A percentile compares a stretch with the other conserved stretches of the same genome.
Evolutionary conservation across 1,140 invertebrate species (phyloP).

Genomic region (Riptortus pedestris): DNA sequence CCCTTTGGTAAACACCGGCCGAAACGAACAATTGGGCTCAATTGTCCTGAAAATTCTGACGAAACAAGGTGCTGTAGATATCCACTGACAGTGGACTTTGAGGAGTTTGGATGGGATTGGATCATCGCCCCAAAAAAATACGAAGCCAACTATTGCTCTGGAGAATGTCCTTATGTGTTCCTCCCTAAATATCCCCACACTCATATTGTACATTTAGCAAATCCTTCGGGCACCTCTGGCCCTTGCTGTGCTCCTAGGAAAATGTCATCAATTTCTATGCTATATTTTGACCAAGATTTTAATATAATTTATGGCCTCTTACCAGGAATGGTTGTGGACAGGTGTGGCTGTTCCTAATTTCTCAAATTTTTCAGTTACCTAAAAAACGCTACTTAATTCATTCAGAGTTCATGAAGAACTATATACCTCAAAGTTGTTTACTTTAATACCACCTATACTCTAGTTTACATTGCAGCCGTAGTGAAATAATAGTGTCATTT

Average conservation of each 20-base stretch:
- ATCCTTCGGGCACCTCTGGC: conserved; percentile 58
- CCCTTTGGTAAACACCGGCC: conserved; percentile 49
- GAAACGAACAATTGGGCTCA: conserved; percentile 64
- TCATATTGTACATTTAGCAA: conserved; percentile 71
- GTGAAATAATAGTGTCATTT: not conserved
- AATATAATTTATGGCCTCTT: conserved; percentile 81
- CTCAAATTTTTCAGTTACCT: conserved; percentile 4
- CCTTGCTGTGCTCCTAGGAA: conserved; percentile 84
- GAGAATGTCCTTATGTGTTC: conserved; percentile 84
- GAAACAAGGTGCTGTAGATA: conserved; percentile 80
- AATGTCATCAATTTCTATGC: conserved; percentile 80
- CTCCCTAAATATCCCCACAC: conserved; percentile 87
- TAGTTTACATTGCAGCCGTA: not conserved
- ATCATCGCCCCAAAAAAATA: conserved; percentile 93
- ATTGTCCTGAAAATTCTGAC: conserved; percentile 63
- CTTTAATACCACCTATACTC: not conserved
- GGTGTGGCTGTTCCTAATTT: conserved; percentile 78
- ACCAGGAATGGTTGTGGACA: conserved; percentile 85
- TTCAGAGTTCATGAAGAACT: not conserved
- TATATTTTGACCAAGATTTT: conserved; percentile 80
- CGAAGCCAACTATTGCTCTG: conserved; percentile 92
- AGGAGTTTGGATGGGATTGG: conserved; percentile 95
- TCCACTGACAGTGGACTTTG: conserved; percentile 88
- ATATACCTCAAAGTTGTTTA: not conserved
- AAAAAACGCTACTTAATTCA: not conserved